These are phyloP conservation scores for Lapara coniferarum DNA, from an alignment of 2,888 invertebrate genomes.

Conservation along the genomic window DNA sequence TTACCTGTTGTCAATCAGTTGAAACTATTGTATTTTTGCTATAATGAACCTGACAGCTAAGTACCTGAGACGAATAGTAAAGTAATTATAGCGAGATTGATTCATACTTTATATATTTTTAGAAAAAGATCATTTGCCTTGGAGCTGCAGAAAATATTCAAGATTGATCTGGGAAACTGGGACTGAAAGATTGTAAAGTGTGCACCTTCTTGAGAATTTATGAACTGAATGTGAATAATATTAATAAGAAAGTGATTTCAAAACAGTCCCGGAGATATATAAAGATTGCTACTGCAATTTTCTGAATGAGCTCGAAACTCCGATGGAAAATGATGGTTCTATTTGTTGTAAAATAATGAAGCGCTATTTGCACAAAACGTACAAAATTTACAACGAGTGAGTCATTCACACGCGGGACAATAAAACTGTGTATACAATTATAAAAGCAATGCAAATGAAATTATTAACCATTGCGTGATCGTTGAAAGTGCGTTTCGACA, in stretches of 20 bases:
- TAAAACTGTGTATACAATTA: conserved; percentile 53
- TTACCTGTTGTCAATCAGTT: too few species aligned
- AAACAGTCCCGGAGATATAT: not conserved
- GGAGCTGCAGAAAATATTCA: not conserved
- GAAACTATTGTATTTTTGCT: too few species aligned
- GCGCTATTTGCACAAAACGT: conserved; percentile 5
- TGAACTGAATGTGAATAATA: not conserved
- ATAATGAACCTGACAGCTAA: too few species aligned
- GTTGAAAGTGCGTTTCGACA: conserved; percentile 76
- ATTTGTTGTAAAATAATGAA: conserved; percentile 14
- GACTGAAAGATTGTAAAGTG: not conserved
- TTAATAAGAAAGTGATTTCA: conserved; percentile 6
- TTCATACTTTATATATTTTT: not conserved
- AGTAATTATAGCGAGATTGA: too few species aligned
- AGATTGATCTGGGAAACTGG: conserved; percentile 7
- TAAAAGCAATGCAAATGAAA: conserved; percentile 57
- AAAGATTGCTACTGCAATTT: not conserved
- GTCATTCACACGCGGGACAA: conserved; percentile 39
- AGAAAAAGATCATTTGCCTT: not conserved
- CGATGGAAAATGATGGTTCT: conserved; percentile 5
- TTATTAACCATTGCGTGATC: conserved; percentile 60
- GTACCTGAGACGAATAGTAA: too few species aligned
- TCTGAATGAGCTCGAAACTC: not conserved
- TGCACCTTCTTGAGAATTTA: conserved; percentile 11
- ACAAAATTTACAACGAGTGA: conserved; percentile 21